phyloP scores from a whole-genome alignment of 30 jellyfish, hydroid and myxozoan genomes.

The Aurelia aurita complex sp. Pacific region DNA sequence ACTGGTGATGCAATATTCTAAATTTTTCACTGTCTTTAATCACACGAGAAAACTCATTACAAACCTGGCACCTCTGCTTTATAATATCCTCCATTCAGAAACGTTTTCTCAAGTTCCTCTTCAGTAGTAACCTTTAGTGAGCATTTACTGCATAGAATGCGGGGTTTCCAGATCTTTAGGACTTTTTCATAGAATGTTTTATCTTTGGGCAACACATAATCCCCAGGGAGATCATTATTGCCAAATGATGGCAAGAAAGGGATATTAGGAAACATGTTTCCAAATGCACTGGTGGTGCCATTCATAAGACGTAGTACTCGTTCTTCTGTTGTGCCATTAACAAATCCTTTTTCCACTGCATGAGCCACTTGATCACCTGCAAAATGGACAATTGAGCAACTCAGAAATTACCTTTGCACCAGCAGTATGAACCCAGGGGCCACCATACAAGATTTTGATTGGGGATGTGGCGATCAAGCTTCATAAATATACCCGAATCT shows the following conservation, averaged over 20 bases:
- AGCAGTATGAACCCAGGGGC: too few species aligned
- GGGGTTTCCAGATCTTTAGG: conserved; percentile 55
- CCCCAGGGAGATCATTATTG: conserved; percentile 69
- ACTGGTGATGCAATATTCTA: too few species aligned
- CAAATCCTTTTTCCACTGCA: conserved; percentile 13
- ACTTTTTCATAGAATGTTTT: conserved; percentile 29
- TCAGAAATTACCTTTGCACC: too few species aligned
- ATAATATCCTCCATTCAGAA: conserved; percentile 70
- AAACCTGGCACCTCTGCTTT: conserved; percentile 51
- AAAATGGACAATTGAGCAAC: neutral
- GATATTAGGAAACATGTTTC: conserved; percentile 11
- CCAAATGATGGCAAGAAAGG: conserved; percentile 65
- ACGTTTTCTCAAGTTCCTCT: conserved; percentile 55
- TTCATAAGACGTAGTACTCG: conserved; percentile 31
- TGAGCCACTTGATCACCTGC: conserved; percentile 78
- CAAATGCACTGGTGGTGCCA: conserved; percentile 2
- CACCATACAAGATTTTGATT: too few species aligned
- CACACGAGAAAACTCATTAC: neutral
- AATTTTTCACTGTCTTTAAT: too few species aligned
- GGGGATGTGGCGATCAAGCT: too few species aligned
- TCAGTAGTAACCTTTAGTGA: conserved; percentile 35
- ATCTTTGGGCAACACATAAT: conserved; percentile 52
- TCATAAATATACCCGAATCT: too few species aligned
- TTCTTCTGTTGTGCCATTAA: conserved; percentile 7
- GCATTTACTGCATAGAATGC: conserved; percentile 51